Evolutionary conservation across 2,888 invertebrate species (phyloP), one percentile per base, ranked within the genome.

Genomic region (Hirtodrosophila cameraria): DNA sequence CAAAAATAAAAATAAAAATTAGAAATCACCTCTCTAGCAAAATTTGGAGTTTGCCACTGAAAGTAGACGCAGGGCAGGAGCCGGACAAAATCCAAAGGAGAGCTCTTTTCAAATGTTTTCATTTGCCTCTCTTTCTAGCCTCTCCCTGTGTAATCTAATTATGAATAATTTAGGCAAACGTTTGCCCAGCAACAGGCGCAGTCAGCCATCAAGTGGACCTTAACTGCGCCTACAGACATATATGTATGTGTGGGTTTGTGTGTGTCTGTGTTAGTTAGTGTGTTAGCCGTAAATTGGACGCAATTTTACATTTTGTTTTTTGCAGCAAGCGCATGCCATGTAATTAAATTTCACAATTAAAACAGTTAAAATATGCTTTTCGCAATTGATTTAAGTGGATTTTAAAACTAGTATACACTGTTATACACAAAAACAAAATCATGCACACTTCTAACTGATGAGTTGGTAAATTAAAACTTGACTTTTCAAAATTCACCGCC

Each of bases 101-200:
- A 13, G 16, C 54, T 61, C 74, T 41, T 68, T 85, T 64, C 20
- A 54, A 64, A 60, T 62, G 61, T 63, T 64, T 63, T 62, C 63
- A 52, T 66, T 65, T 52, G 77, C 73, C 67, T 70, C 80, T n/a
- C n/a, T n/a, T n/a, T n/a, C n/a, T n/a, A n/a, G n/a, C n/a, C n/a
- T n/a, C n/a, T n/a, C n/a, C n/a, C n/a, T 86, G 86, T 86, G 55
- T 67, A 83, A 80, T 83, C 67, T 71, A 83, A 83, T 86, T 83
- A 83, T 76, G 64, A 83, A 74, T 80, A 76, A 85, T 79, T 80
- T 80, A 83, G 73, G 84, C 74, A 79, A 83, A 80, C 70, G 75
- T 69, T 75, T 59, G 50, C 42, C 38, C 65, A 25, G 49, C 16
- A 45, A 16, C 5, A 5, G 7, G 9, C 31, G 11, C 38, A 30